These are phyloP conservation scores for Tenthredo mesomela DNA, from an alignment of 2,888 invertebrate genomes.

Conservation along the genomic window DNA sequence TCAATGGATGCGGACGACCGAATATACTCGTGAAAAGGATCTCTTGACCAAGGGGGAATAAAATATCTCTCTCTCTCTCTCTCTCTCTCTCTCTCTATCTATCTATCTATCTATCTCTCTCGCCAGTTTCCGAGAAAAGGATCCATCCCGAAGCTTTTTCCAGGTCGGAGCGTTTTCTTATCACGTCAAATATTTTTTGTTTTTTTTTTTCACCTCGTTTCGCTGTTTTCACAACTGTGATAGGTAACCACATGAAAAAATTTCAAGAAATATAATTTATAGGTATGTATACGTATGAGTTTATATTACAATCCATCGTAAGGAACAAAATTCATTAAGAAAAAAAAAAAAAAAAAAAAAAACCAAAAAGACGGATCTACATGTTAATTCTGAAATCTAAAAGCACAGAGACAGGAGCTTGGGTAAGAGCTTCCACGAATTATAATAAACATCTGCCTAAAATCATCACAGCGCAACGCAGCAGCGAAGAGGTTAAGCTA, in stretches of 20 bases:
- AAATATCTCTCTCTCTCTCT: constrained; percentile 22
- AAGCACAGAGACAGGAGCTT: background rate
- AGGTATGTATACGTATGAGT: too few species aligned
- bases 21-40: constrained; percentile 41
- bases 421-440: constrained; percentile 16
- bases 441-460: constrained; percentile 45
- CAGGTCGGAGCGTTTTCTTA: constrained; percentile 31
- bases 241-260: background rate
- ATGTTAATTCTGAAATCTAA: background rate
- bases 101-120: too few species aligned
- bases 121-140: constrained; percentile 7
- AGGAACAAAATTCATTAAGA: background rate
- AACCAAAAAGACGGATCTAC: background rate
- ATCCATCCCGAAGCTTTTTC: constrained; percentile 27
- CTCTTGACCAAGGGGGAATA: constrained; percentile 40
- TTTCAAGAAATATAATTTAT: background rate
- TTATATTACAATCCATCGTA: background rate
- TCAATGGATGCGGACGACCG: constrained; percentile 27
- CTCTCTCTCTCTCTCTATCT: background rate
- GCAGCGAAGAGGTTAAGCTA: constrained; percentile 24
- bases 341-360: background rate
- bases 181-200: constrained; percentile 25
- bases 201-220: constrained; percentile 3
- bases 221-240: constrained; percentile 12
- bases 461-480: constrained; percentile 31